These are phyloP conservation scores for Tadarida brasiliensis DNA, from an alignment of 2,797 vertebrate species.

Conservation along the genomic window DNA sequence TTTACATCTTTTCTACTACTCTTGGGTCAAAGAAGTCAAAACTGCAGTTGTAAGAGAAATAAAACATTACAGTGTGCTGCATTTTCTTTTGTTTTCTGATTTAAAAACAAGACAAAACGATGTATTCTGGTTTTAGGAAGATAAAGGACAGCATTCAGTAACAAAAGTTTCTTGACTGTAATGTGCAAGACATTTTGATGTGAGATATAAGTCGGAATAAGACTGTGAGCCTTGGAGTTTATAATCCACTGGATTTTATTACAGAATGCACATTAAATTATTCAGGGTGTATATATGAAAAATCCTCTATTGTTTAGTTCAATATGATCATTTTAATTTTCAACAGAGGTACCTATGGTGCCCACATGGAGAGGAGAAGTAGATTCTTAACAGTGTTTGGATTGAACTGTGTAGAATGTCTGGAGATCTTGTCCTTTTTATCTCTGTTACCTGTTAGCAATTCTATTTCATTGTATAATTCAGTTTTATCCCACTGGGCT, in stretches of 20 bases:
- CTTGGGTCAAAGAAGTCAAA: conserved; percentile 33
- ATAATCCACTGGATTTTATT: conserved; percentile 20
- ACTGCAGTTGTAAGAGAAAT: background rate
- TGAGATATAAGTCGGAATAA: conserved; percentile 28
- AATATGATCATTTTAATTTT: conserved; percentile 49
- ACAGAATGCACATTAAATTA: background rate
- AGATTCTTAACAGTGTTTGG: background rate
- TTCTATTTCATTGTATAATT: conserved; percentile 12
- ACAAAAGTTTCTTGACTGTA: conserved; percentile 5
- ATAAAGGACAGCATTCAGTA: background rate
- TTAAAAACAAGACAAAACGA: background rate
- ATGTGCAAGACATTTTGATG: background rate
- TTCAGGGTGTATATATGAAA: background rate
- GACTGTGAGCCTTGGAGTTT: background rate
- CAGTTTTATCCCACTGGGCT: background rate
- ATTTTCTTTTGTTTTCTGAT: conserved; percentile 45
- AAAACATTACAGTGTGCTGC: background rate
- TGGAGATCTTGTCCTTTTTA: conserved; percentile 38
- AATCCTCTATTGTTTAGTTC: background rate
- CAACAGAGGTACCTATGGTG: background rate
- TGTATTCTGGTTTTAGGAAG: conserved; percentile 42
- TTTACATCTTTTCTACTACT: conserved; percentile 21
- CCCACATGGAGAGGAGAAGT: background rate
- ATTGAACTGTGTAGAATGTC: background rate
- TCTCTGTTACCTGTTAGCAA: background rate